phyloP scores from a whole-genome alignment of 2,113 vertebrate species.

The Egretta garzetta region DNA sequence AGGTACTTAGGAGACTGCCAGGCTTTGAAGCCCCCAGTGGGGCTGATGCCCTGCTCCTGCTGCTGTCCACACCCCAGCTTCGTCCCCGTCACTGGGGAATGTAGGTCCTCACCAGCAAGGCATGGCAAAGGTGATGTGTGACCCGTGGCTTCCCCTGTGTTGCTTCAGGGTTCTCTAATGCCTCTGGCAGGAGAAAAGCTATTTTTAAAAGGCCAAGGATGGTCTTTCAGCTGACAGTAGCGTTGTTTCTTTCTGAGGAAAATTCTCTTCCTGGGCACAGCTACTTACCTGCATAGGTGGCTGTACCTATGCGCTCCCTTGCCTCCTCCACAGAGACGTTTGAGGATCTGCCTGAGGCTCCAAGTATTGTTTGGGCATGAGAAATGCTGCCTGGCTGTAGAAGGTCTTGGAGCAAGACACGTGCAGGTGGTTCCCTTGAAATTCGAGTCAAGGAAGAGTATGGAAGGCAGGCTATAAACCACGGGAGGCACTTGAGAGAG shows the following conservation, averaged over 20 bases:
- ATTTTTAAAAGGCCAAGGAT: background rate
- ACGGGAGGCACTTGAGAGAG: background rate
- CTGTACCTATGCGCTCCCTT: accelerated
- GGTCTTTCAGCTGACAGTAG: background rate
- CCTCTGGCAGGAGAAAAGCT: background rate
- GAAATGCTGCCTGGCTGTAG: background rate
- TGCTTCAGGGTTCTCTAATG: background rate
- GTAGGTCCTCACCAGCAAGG: background rate
- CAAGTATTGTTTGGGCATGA: background rate
- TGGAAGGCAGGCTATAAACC: background rate
- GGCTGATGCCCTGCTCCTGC: background rate
- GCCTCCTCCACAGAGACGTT: background rate
- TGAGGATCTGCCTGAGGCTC: background rate
- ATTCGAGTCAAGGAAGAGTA: background rate
- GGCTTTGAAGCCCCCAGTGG: background rate
- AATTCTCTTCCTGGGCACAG: background rate
- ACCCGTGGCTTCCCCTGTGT: background rate
- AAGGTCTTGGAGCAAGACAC: background rate
- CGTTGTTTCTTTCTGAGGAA: background rate
- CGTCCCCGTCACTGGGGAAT: background rate
- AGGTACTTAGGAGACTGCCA: background rate
- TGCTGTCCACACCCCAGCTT: background rate
- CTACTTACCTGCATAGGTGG: background rate
- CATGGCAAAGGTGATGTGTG: background rate
- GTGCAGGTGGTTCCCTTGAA: background rate